Evolutionary conservation across 1,140 invertebrate genomes (phyloP).

Genomic region (Aricia agestis): DNA sequence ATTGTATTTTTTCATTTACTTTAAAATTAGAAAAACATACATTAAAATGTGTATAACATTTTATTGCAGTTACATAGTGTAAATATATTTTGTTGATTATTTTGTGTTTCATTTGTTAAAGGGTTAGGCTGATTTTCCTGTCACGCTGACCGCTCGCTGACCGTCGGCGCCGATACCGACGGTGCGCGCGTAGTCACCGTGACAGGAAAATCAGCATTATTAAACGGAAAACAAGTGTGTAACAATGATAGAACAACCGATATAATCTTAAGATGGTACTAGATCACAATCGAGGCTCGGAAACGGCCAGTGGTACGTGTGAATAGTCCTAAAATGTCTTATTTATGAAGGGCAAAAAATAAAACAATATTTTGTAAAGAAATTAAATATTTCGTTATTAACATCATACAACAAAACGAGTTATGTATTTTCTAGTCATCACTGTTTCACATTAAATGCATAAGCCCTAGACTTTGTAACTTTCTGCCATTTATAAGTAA

Average conservation of each 20-base stretch:
- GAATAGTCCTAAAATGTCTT: too few species aligned
- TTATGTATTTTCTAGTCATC: conserved; percentile 72
- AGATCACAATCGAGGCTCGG: too few species aligned
- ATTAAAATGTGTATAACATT: not conserved
- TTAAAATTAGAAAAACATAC: not conserved
- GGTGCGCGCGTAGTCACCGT: too few species aligned
- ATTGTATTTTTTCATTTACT: not conserved
- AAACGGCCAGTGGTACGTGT: too few species aligned
- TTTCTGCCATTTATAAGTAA: too few species aligned
- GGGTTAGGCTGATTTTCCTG: not conserved
- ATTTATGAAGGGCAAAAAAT: too few species aligned
- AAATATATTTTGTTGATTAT: not conserved
- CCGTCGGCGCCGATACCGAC: too few species aligned
- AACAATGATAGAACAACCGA: too few species aligned
- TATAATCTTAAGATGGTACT: too few species aligned
- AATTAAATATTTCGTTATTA: conserved; percentile 73
- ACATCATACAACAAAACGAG: conserved; percentile 69
- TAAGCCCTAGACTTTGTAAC: not conserved
- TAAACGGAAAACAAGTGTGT: too few species aligned
- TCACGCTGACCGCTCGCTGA: too few species aligned
- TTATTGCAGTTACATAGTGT: not conserved
- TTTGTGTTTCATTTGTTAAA: not conserved
- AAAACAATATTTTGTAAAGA: conserved; percentile 55
- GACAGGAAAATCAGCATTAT: too few species aligned
- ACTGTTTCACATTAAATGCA: conserved; percentile 25